Evolutionary conservation across 2,797 vertebrate genomes (phyloP), one percentile per base, ranked within the genome.

Genomic region (Otus scops): DNA sequence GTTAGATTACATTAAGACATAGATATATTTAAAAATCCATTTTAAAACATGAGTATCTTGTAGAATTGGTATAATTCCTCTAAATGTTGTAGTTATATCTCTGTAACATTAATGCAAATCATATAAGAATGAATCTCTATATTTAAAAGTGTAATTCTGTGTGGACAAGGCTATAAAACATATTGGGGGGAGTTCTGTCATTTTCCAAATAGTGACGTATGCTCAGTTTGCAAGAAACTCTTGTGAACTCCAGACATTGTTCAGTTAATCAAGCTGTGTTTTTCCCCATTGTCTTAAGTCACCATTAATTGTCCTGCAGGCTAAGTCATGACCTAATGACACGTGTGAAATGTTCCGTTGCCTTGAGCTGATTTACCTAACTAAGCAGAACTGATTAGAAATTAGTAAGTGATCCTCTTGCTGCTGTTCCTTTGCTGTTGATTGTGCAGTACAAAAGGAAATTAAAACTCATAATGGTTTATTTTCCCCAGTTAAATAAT

Each of bases 281-380:
- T 81, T 84, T 20, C n/a, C 22, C 23, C 9, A 2, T 32, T 81
- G 36, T 69, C 23, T 69, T 39, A n/a, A 64, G 30, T 73, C 73
- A 64, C 26, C 36, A 2, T 18, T 51, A 11, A 56, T 64, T 78
- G 23, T 78, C 14, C 73, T 89, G 54, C 30, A 56, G 48, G 14
- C 9, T 67, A 53, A 57, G 4, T 54, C 41, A 16, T 79, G 82
- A 50, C 34, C 28, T 81, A 59, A 43, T n/a, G 76, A 48, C 34
- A 14, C 13, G 32, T 61, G 17, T 0, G 10, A 65, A 63, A 51
- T 10, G 11, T 68, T 85, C 30, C 0, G 0, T 71, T 74, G n/a
- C 47, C 34, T 84, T 45, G 43, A 51, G 13, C 39, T 69, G 10
- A 30, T 88, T 89, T 57, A 43, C 20, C 19, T 54, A 28, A 90